Conservation (phyloP, 2,797 vertebrate genomes). For the Yasuhikotakia modesta region DNA sequence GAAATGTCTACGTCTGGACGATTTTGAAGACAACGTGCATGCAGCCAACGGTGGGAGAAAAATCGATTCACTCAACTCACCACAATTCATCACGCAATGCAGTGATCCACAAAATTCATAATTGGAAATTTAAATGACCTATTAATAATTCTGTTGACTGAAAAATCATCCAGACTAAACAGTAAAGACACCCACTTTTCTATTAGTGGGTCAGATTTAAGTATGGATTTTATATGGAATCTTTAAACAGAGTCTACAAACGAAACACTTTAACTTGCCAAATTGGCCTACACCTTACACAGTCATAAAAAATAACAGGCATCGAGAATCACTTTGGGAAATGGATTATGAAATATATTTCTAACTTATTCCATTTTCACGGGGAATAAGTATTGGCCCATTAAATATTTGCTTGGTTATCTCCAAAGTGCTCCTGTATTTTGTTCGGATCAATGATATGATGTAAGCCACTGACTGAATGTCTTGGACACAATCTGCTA, state of each 20-base stretch:
- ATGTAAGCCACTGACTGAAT: neutral
- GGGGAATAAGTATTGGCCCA: neutral
- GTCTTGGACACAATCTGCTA: too few species aligned
- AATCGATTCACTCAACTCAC: neutral
- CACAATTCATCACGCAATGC: neutral
- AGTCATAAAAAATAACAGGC: neutral
- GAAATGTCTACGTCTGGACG: neutral
- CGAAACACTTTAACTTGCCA: neutral
- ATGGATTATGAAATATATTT: neutral
- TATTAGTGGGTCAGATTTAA: neutral
- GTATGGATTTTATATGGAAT: neutral
- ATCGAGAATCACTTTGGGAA: neutral
- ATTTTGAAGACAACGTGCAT: neutral
- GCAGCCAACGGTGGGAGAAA: neutral
- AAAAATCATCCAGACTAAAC: neutral
- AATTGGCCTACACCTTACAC: neutral
- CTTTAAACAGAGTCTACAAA: too few species aligned
- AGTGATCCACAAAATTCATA: neutral
- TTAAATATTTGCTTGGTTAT: neutral
- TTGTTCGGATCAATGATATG: neutral
- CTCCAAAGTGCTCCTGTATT: neutral
- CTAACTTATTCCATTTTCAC: neutral
- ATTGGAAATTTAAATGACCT: slow-evolving; percentile 19
- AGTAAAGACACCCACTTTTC: neutral
- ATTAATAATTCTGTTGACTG: slow-evolving; percentile 14